These are phyloP conservation scores for Ianthella basta DNA, from an alignment of 37 sponge, comb jelly and placozoan species.

Conservation along the genomic window DNA sequence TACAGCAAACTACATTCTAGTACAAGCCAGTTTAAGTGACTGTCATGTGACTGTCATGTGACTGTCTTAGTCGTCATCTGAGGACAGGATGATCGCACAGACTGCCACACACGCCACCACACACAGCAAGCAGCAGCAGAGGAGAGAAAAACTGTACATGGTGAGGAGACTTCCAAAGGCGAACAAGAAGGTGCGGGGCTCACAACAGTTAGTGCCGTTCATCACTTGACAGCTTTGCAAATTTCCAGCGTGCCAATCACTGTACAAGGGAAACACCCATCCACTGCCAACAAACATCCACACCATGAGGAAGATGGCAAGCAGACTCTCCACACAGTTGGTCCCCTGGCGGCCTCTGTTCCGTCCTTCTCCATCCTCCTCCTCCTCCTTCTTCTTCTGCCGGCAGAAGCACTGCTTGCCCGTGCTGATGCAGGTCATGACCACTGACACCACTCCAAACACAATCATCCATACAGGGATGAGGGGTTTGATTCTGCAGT, in stretches of 20 bases:
- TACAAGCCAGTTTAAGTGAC: no score
- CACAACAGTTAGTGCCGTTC: neutral
- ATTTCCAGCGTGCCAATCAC: neutral
- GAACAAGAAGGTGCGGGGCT: conserved; percentile 1
- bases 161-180: conserved; percentile 14
- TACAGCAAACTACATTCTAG: no score
- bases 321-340: neutral
- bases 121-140: neutral
- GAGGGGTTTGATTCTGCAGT: neutral
- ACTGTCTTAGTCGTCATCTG: no score
- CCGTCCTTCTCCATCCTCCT: neutral
- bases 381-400: conserved; percentile 7
- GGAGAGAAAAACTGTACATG: neutral
- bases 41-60: no score
- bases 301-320: neutral
- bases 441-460: neutral
- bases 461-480: conserved; percentile 29
- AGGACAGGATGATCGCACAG: no score
- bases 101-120: no score
- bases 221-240: no score
- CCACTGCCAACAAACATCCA: conserved; percentile 16
- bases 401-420: neutral
- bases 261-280: neutral
- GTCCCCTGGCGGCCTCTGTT: neutral
- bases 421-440: neutral